A percentile compares a stretch with the other conserved stretches of the same genome.
These are phyloP conservation scores for Melitaea cinxia DNA, from an alignment of 1,140 invertebrate species.

Conservation along the genomic window DNA sequence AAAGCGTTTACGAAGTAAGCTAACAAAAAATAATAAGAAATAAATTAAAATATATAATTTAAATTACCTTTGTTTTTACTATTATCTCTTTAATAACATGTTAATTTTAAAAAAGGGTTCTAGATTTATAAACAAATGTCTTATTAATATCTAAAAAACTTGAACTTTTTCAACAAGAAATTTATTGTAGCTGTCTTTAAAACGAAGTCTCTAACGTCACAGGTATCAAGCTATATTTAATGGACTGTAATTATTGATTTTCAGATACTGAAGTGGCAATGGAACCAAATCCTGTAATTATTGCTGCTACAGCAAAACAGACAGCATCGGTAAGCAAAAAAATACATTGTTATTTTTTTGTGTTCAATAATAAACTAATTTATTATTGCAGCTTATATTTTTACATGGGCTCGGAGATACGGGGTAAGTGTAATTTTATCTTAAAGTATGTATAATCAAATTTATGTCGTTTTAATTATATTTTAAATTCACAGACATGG, in stretches of 20 bases:
- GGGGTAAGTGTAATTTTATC: slow-evolving; percentile 79
- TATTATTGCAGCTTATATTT: slow-evolving; percentile 85
- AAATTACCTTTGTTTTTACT: no score
- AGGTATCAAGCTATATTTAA: no score
- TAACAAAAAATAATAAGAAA: no score
- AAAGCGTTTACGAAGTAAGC: no score
- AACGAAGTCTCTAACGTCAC: no score
- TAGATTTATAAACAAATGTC: no score
- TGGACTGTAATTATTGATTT: slow-evolving; percentile 78
- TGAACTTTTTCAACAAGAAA: no score
- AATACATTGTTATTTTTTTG: slow-evolving; percentile 11
- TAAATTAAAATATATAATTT: no score
- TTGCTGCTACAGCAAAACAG: slow-evolving; percentile 89
- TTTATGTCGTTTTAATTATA: neutral
- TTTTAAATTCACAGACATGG: slow-evolving; percentile 87
- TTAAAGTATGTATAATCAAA: slow-evolving; percentile 1
- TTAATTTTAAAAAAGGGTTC: no score
- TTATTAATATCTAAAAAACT: no score
- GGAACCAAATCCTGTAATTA: slow-evolving; percentile 86
- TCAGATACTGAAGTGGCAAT: slow-evolving; percentile 56
- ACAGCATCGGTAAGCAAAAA: slow-evolving; percentile 87
- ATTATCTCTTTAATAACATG: no score
- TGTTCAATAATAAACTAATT: slow-evolving; percentile 33
- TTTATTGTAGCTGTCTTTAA: no score
- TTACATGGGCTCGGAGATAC: slow-evolving; percentile 87